Evolutionary conservation across 23 tunicate species (phyloP).

Genomic region (Trididemnum clinides): DNA sequence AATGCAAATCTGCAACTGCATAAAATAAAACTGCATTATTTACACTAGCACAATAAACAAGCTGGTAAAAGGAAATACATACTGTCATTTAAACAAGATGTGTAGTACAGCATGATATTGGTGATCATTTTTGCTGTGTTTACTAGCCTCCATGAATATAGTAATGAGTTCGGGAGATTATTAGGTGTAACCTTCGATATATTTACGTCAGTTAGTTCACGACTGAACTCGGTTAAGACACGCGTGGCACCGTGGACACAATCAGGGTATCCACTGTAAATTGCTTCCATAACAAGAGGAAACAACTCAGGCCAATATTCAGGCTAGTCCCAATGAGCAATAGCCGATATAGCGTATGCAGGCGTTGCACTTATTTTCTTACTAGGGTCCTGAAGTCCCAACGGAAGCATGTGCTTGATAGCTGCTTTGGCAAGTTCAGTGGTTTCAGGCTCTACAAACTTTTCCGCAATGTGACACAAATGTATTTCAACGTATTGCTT

Average conservation of each 20-base stretch:
- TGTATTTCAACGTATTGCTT: constrained; percentile 85
- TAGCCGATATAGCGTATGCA: constrained; percentile 88
- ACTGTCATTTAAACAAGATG: no score
- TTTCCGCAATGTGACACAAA: constrained; percentile 61
- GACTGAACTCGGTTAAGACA: constrained; percentile 76
- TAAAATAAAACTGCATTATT: no score
- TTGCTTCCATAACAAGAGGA: constrained; percentile 68
- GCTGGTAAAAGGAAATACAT: no score
- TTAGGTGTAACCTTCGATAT: constrained; percentile 68
- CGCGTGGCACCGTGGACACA: constrained; percentile 88
- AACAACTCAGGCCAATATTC: constrained; percentile 81
- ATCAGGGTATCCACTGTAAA: constrained; percentile 53
- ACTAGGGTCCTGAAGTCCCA: constrained; percentile 52
- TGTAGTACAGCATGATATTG: no score
- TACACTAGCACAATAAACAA: no score
- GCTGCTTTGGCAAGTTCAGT: constrained; percentile 61
- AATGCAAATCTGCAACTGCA: no score
- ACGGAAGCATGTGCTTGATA: constrained; percentile 73
- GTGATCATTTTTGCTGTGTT: no score
- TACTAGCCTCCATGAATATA: constrained; percentile 52
- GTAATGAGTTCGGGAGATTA: constrained; percentile 62
- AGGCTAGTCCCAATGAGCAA: constrained; percentile 96
- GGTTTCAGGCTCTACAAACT: constrained; percentile 76
- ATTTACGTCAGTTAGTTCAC: constrained; percentile 72
- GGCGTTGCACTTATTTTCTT: constrained; percentile 67